These are phyloP conservation scores for Melanostigma gelatinosum DNA, from an alignment of 2,113 vertebrate species.

Conservation along the genomic window DNA sequence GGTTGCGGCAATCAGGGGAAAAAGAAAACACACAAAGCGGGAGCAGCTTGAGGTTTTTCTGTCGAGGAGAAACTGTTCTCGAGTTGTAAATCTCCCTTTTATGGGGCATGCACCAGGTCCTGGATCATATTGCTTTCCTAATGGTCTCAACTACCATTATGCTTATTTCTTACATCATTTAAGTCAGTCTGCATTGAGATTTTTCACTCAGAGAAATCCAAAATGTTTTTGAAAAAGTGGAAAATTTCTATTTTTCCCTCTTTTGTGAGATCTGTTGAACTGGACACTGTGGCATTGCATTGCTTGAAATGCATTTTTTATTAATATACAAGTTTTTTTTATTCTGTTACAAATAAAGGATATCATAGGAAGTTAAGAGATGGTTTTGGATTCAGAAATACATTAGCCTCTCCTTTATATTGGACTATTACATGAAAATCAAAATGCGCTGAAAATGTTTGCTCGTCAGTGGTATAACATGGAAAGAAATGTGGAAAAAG, in stretches of 20 bases:
- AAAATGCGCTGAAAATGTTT: conserved; percentile 56
- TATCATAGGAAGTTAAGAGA: conserved; percentile 74
- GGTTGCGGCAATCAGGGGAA: conserved; percentile 59
- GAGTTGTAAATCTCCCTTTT: conserved; percentile 72
- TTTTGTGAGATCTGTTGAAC: conserved; percentile 31
- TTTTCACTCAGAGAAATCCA: not conserved
- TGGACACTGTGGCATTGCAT: conserved; percentile 51
- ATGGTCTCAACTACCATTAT: conserved; percentile 46
- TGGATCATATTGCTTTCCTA: conserved; percentile 54
- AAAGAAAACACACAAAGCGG: conserved; percentile 51
- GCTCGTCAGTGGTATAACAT: conserved; percentile 80
- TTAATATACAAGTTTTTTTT: conserved; percentile 77
- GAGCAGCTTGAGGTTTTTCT: conserved; percentile 61
- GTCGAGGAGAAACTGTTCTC: conserved; percentile 64
- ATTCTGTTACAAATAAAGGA: conserved; percentile 81
- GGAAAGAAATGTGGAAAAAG: conserved; percentile 65
- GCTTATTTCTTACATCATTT: conserved; percentile 38
- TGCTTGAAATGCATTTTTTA: conserved; percentile 80
- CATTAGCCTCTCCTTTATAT: conserved; percentile 72
- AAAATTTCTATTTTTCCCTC: not conserved
- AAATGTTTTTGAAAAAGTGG: not conserved
- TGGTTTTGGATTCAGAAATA: conserved; percentile 70
- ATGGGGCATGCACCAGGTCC: conserved; percentile 50
- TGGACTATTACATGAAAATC: conserved; percentile 76
- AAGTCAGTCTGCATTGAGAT: not conserved